phyloP scores from a whole-genome alignment of 2,797 vertebrate genomes.

The Lagorchestes hirsutus region DNA sequence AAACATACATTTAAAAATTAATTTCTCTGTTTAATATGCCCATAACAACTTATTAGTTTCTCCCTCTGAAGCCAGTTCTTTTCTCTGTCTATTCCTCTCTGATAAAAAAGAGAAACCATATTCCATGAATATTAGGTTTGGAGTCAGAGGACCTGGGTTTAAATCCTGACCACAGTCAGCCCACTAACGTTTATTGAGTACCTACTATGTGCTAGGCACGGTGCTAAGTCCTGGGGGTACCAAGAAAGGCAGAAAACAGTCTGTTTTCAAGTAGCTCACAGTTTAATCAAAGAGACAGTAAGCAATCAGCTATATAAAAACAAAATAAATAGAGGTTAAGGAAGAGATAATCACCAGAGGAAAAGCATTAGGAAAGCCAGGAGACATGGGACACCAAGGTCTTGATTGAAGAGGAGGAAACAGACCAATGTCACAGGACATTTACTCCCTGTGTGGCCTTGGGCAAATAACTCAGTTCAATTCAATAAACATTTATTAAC shows the following conservation, averaged over 20 bases:
- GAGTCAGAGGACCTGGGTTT: not conserved
- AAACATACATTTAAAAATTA: constrained; percentile 8
- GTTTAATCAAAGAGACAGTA: not conserved
- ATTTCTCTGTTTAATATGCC: not conserved
- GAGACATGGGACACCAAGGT: not conserved
- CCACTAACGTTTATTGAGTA: not conserved
- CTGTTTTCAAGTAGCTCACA: not conserved
- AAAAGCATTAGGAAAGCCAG: not conserved
- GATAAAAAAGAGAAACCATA: not conserved
- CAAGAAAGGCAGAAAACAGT: not conserved
- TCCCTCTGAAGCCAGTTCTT: not conserved
- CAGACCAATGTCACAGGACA: not conserved
- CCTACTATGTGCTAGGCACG: not conserved
- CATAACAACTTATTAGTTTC: not conserved
- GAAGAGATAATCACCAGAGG: not conserved
- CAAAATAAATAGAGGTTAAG: not conserved
- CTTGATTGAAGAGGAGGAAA: too few species aligned
- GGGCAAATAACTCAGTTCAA: not conserved
- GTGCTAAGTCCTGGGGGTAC: not conserved
- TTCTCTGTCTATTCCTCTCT: not conserved
- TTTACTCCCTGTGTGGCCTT: not conserved
- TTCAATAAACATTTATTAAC: not conserved
- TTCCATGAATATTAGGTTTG: not conserved
- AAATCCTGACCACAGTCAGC: not conserved
- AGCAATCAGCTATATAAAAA: not conserved